Percentiles rank a stretch among this genome's conserved stretches.
Evolutionary conservation across 2,888 invertebrate genomes (phyloP).

Genomic region (Acanthopleura granulata): DNA sequence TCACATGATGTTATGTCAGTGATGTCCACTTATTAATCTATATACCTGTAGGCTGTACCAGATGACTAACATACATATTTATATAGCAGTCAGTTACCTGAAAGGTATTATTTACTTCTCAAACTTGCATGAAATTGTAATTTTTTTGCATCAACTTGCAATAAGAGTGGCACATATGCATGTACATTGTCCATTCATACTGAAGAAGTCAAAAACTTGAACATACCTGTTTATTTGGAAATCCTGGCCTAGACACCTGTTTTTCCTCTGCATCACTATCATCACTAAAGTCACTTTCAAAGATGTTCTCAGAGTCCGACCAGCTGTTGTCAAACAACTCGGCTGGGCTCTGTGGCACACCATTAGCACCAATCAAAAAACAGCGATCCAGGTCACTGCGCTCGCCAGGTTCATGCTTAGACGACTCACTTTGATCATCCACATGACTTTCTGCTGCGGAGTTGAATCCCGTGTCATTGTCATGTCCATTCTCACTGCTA

Average conservation of each 20-base stretch:
- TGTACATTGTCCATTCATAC: no score
- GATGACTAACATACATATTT: no score
- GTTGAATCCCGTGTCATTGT: slow-evolving; percentile 13
- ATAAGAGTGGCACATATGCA: no score
- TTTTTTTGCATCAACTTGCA: no score
- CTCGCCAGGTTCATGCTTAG: background rate
- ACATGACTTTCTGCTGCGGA: slow-evolving; percentile 3
- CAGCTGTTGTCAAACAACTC: slow-evolving; percentile 59
- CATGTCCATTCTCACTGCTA: slow-evolving; percentile 13
- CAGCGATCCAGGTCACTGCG: background rate
- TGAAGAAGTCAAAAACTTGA: background rate
- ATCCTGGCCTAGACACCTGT: background rate
- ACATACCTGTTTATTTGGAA: slow-evolving; percentile 6
- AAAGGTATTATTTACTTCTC: no score
- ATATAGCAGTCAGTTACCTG: no score
- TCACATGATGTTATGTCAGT: no score
- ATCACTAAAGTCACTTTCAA: slow-evolving; percentile 48
- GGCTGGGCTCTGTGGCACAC: slow-evolving; percentile 41
- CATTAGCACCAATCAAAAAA: slow-evolving; percentile 4
- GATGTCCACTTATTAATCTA: no score
- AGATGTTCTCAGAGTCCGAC: slow-evolving; percentile 54
- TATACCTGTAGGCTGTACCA: no score
- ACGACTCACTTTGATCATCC: background rate
- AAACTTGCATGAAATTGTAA: no score
- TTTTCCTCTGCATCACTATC: slow-evolving; percentile 23